phyloP scores from a whole-genome alignment of 2,797 vertebrate species.

The Syngnathus acus region DNA sequence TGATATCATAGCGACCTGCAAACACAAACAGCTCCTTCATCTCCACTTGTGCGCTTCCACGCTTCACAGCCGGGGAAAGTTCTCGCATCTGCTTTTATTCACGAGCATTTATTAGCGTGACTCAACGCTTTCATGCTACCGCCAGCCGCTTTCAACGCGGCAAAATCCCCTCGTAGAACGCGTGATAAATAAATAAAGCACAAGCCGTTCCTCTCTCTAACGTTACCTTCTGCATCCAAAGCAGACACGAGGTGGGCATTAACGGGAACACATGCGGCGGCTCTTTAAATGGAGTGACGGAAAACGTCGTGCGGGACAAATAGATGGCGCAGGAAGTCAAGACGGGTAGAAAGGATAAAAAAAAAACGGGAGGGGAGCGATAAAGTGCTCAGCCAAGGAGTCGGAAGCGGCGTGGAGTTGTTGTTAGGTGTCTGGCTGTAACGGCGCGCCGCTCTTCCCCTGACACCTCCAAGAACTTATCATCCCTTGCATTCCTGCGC shows the following conservation, averaged over 20 bases:
- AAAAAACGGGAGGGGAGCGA: neutral
- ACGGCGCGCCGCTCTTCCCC: constrained; percentile 59
- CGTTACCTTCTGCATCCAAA: constrained; percentile 9
- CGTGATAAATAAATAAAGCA: constrained; percentile 43
- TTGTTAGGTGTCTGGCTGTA: constrained; percentile 66
- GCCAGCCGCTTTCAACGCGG: constrained; percentile 52
- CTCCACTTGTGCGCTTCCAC: constrained; percentile 35
- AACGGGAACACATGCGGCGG: neutral
- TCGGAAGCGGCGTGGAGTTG: constrained; percentile 45
- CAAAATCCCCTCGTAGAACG: constrained; percentile 12
- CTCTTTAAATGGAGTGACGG: neutral
- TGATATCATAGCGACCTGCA: constrained; percentile 59
- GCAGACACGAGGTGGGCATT: neutral
- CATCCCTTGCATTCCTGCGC: constrained; percentile 67
- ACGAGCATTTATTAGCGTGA: constrained; percentile 64
- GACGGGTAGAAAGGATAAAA: neutral
- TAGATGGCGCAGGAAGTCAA: neutral
- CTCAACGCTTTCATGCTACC: constrained; percentile 51
- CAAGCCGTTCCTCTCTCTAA: constrained; percentile 17
- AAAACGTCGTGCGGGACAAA: neutral
- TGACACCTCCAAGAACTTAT: constrained; percentile 66
- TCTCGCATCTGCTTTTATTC: constrained; percentile 68
- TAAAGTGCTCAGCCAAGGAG: constrained; percentile 21
- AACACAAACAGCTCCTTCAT: constrained; percentile 48
- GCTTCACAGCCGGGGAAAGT: constrained; percentile 58